These are phyloP conservation scores for Calephelis perditalis DNA, from an alignment of 2,888 invertebrate species.

Conservation along the genomic window DNA sequence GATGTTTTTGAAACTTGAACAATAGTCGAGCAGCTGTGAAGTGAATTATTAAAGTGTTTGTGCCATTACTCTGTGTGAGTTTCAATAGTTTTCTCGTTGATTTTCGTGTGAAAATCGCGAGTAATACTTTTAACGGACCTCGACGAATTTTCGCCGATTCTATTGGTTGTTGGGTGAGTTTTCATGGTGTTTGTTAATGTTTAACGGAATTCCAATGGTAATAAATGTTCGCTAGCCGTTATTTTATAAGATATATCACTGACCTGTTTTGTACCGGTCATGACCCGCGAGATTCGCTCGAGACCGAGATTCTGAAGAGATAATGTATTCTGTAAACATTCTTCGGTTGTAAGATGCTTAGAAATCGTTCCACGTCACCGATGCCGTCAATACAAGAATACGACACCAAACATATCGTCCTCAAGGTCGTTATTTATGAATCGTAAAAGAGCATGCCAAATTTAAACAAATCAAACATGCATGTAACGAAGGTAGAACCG, in stretches of 20 bases:
- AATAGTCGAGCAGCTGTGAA: slow-evolving; percentile 42
- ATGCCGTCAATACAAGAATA: background rate
- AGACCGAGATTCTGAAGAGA: slow-evolving; percentile 7
- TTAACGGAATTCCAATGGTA: slow-evolving; percentile 8
- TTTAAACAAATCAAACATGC: too few species aligned
- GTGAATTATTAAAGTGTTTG: slow-evolving; percentile 35
- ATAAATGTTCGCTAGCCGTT: slow-evolving; percentile 13
- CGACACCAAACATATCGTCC: slow-evolving; percentile 1
- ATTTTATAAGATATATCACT: slow-evolving; percentile 6
- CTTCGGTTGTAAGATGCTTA: slow-evolving; percentile 7
- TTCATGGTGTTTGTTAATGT: slow-evolving; percentile 35
- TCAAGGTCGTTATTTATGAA: background rate
- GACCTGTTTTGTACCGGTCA: slow-evolving; percentile 2
- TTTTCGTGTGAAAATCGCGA: slow-evolving; percentile 60
- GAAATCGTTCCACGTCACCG: slow-evolving; percentile 11
- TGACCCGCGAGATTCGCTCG: slow-evolving; percentile 7
- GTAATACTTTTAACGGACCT: slow-evolving; percentile 63
- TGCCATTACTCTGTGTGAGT: slow-evolving; percentile 36
- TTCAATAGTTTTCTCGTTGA: slow-evolving; percentile 49
- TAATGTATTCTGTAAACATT: slow-evolving; percentile 11
- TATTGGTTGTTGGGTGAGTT: slow-evolving; percentile 46
- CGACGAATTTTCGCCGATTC: slow-evolving; percentile 52
- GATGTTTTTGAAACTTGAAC: slow-evolving; percentile 42
- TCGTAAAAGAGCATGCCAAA: too few species aligned
- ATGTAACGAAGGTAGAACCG: too few species aligned